Conservation (phyloP, 2,113 vertebrate genomes). For the Theristicus caerulescens region DNA sequence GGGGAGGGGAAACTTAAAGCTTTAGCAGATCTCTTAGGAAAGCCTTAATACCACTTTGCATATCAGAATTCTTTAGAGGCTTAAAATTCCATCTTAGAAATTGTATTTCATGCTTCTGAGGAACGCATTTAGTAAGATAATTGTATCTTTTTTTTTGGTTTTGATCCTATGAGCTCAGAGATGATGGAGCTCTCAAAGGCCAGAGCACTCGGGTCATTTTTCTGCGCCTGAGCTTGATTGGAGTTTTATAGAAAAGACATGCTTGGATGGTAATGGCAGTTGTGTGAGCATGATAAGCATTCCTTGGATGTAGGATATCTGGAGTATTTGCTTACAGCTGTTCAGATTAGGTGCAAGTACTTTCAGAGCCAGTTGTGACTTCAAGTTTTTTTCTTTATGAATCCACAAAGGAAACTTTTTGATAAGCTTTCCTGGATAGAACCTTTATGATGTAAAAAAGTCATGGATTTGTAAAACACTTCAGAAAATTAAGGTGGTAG, state of each 20-base stretch:
- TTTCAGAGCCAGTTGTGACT: neutral
- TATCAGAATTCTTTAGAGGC: neutral
- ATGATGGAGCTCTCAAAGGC: neutral
- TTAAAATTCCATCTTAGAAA: neutral
- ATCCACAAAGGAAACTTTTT: neutral
- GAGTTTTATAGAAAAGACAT: neutral
- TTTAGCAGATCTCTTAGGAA: neutral
- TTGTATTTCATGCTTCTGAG: conserved; percentile 19
- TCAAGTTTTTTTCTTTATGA: neutral
- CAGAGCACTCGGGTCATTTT: neutral
- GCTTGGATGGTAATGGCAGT: neutral
- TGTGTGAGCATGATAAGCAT: neutral
- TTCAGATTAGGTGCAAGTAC: neutral
- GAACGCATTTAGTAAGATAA: neutral
- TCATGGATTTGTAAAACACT: neutral
- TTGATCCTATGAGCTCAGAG: neutral
- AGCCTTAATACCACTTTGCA: neutral
- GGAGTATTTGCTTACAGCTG: neutral
- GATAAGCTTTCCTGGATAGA: neutral
- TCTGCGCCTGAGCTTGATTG: neutral
- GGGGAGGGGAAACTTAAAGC: neutral
- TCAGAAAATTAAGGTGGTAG: neutral
- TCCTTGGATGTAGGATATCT: neutral
- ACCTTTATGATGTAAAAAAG: neutral
- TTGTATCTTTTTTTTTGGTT: neutral